Conservation (phyloP, 2,113 vertebrate species). For the Seriola aureovittata region DNA sequence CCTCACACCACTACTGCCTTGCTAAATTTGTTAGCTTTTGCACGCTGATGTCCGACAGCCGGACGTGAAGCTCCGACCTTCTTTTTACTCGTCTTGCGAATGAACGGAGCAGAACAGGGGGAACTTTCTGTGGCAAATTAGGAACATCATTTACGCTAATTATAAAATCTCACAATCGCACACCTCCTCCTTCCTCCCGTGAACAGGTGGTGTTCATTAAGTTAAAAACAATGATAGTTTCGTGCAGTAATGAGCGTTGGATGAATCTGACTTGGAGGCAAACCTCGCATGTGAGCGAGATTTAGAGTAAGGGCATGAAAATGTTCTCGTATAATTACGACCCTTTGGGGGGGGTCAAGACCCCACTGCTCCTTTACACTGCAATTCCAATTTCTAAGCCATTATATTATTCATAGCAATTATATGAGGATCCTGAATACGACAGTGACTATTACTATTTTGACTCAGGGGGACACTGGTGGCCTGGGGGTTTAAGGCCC, state of each 20-base stretch:
- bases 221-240: not conserved
- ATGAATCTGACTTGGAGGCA: not conserved
- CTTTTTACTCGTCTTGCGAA: too few relatives aligned
- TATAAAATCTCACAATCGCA: not conserved
- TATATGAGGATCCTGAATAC: not conserved
- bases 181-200: not conserved
- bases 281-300: not conserved
- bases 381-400: not conserved
- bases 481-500: not conserved
- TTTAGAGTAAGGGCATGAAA: not conserved
- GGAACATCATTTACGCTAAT: not conserved
- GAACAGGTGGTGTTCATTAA: not conserved
- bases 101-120: not conserved
- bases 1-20: too few relatives aligned
- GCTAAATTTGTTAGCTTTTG: not conserved
- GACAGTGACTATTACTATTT: not conserved
- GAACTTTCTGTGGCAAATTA: not conserved
- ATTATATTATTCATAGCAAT: not conserved
- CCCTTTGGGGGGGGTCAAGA: not conserved
- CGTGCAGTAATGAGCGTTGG: not conserved
- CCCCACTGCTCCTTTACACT: not conserved
- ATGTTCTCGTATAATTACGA: not conserved
- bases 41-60: not conserved
- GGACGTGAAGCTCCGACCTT: not conserved
- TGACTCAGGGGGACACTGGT: not conserved